A percentile compares a stretch with the other conserved stretches of the same genome.
Conservation (phyloP, 2,888 invertebrate genomes). For the Microchrysa polita region DNA sequence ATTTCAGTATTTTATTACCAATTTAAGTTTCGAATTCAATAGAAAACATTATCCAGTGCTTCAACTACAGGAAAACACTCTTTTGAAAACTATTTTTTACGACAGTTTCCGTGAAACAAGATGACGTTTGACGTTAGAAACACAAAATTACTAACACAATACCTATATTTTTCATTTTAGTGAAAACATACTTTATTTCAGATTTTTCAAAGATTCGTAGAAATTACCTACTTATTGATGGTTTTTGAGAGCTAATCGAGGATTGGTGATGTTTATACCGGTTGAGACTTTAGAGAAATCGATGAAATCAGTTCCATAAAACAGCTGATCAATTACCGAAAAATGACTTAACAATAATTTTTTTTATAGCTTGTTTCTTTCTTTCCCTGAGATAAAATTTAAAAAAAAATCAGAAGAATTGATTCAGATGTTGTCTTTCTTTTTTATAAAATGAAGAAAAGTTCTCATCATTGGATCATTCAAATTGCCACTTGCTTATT, state of each 20-base stretch:
- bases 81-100: constrained; percentile 4
- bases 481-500: constrained; percentile 13
- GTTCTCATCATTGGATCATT: constrained; percentile 30
- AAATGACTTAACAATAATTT: background rate
- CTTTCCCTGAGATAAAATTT: too few species aligned
- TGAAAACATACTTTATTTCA: constrained; percentile 18
- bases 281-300: too few species aligned
- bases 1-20: too few species aligned
- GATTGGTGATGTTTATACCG: background rate
- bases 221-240: background rate
- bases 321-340: constrained; percentile 29
- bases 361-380: constrained; percentile 8
- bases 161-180: constrained; percentile 29
- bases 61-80: background rate
- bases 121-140: too few species aligned
- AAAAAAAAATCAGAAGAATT: too few species aligned
- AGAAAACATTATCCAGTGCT: constrained; percentile 28
- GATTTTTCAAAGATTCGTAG: constrained; percentile 13
- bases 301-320: background rate
- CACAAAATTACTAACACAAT: constrained; percentile 28
- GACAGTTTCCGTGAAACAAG: background rate
- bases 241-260: background rate
- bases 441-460: constrained; percentile 2
- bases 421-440: background rate
- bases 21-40: background rate